Evolutionary conservation across 2,113 vertebrate genomes (phyloP), one percentile per base, ranked within the genome.

Genomic region (Nothocercus nigrocapillus): DNA sequence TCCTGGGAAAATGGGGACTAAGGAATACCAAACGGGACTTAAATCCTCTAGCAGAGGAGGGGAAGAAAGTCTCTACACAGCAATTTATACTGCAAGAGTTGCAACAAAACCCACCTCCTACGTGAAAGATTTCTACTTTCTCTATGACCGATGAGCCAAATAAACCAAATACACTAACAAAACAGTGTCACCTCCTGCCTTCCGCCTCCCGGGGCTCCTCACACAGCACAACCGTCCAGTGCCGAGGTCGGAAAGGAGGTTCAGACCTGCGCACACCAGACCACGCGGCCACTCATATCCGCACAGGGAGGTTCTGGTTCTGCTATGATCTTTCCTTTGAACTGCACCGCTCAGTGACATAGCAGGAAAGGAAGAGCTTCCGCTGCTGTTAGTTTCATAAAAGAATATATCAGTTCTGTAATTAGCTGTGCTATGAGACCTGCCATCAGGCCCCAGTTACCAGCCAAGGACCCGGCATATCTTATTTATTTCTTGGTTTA

Each of bases 1-100:
- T 8, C 30, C 42, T 0, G 34, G 9, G 0, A 74, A 21, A 38
- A 22, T 0, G 0, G 11, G 28, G 28, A 27, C 77, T 58, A 7
- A 27, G 10, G n/a, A 84, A 70, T 25, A 1, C 38, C 40, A 42
- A 27, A 11, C 1, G 47, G 69, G n/a, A 5, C 49, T 3, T 7
- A 32, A 4, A 42, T 7, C 36, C 0, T 1, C 13, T 1, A 0
- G 40, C 59, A 74, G 13, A 28, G 59, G 20, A 59, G 8, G 13
- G 10, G 0, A 1, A 11, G 45, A 36, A 58, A n/a, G 38, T 3
- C 36, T 42, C 2, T 5, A 7, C 2, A 14, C 42, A 44, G 53
- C 22, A 34, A 86, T 36, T 36, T 66, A 72, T 79, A 54, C 4
- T 53, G 54, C 22, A 59, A 69, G 54, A 19, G 16, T 10, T 28